Conservation (phyloP, 2,113 vertebrate genomes). For the Colaptes auratus region DNA sequence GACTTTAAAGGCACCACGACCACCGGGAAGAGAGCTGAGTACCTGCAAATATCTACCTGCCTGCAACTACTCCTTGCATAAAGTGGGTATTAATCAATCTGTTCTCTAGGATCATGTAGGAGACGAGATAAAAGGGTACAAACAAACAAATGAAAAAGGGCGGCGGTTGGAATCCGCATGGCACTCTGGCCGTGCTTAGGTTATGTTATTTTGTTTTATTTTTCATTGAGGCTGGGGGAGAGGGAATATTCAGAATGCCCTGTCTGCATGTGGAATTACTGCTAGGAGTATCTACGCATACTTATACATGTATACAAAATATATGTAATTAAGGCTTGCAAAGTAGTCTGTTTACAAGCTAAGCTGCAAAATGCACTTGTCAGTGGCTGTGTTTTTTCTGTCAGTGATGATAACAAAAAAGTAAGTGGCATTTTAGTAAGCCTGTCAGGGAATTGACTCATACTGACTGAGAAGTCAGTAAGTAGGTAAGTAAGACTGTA, state of each 20-base stretch:
- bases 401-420: not conserved
- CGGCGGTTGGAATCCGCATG: too few species aligned
- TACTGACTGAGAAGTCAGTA: not conserved
- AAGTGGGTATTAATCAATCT: conserved; percentile 72
- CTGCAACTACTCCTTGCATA: not conserved
- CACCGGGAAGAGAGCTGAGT: not conserved
- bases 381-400: not conserved
- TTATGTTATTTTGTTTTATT: not conserved
- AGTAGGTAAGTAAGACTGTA: not conserved
- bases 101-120: conserved; percentile 15
- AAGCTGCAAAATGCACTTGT: not conserved
- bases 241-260: not conserved
- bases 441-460: not conserved
- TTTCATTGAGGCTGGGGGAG: not conserved
- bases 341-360: not conserved
- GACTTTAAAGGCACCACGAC: conserved; percentile 65
- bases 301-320: accelerated
- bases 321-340: not conserved
- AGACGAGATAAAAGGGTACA: conserved; percentile 52
- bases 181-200: not conserved
- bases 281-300: not conserved
- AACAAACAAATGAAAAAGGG: too few species aligned
- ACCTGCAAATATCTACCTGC: conserved; percentile 20
- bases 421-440: not conserved
- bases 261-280: not conserved